Evolutionary conservation across 1,140 invertebrate genomes (phyloP).

Genomic region (Phymorhynchus buccinoides): DNA sequence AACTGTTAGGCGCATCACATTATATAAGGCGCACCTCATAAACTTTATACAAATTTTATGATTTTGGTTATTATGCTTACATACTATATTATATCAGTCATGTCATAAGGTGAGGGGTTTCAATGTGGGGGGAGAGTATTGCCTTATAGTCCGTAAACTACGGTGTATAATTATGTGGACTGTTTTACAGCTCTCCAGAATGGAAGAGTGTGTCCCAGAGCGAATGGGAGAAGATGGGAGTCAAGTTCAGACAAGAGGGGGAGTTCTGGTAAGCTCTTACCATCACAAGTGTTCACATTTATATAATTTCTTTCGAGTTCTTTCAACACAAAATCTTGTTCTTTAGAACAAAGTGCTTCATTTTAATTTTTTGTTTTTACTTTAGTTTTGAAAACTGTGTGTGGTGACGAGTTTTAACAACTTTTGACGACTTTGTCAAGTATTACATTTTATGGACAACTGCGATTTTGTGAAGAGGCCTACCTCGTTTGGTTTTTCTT

Average conservation of each 20-base stretch:
- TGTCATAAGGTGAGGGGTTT: not conserved
- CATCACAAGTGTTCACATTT: too few species aligned
- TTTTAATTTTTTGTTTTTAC: too few species aligned
- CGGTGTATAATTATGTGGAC: not conserved
- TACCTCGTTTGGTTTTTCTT: too few species aligned
- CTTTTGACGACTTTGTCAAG: too few species aligned
- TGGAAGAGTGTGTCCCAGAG: constrained; percentile 76
- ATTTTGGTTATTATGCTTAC: not conserved
- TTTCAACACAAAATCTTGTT: too few species aligned
- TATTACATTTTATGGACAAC: constrained; percentile 82
- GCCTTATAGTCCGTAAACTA: too few species aligned
- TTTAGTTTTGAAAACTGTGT: too few species aligned
- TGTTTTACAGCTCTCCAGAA: constrained; percentile 30
- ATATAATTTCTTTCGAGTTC: too few species aligned
- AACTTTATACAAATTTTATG: not conserved
- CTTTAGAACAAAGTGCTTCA: too few species aligned
- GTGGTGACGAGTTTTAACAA: constrained; percentile 88
- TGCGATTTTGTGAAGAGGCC: constrained; percentile 82
- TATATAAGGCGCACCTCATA: not conserved
- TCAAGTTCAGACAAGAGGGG: constrained; percentile 94
- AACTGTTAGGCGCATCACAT: not conserved
- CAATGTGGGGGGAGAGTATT: too few species aligned
- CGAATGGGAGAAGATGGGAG: constrained; percentile 90
- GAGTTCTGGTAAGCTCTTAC: constrained; percentile 96
- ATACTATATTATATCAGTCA: not conserved